These are phyloP conservation scores for Osedax frankpressi DNA, from an alignment of 2,888 invertebrate species.

Conservation along the genomic window DNA sequence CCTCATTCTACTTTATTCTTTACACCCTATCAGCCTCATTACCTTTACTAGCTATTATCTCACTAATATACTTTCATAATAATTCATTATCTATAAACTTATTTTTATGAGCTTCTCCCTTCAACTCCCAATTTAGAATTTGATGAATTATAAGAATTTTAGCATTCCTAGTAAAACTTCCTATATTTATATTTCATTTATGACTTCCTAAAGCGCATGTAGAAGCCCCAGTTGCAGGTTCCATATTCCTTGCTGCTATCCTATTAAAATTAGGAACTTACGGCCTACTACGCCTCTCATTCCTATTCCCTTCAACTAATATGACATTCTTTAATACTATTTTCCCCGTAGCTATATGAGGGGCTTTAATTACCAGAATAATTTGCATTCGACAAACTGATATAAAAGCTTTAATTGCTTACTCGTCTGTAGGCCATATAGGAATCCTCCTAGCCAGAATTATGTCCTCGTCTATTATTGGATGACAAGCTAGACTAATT, in stretches of 20 bases:
- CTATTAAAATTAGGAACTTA: slow-evolving; percentile 63
- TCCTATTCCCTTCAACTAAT: slow-evolving; percentile 33
- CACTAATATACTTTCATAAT: slow-evolving; percentile 13
- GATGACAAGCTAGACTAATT: slow-evolving; percentile 25
- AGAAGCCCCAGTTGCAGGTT: slow-evolving; percentile 60
- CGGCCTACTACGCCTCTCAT: slow-evolving; percentile 54
- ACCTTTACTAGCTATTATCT: slow-evolving; percentile 50
- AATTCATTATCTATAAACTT: neutral
- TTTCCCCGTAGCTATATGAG: slow-evolving; percentile 26
- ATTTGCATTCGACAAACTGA: slow-evolving; percentile 59
- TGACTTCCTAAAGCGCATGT: slow-evolving; percentile 65
- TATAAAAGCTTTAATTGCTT: slow-evolving; percentile 62
- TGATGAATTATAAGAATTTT: slow-evolving; percentile 51
- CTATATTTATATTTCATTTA: slow-evolving; percentile 59
- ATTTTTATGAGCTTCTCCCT: neutral
- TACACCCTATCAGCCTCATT: slow-evolving; percentile 60
- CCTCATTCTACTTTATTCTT: slow-evolving; percentile 58
- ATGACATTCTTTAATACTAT: slow-evolving; percentile 9
- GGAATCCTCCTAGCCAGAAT: slow-evolving; percentile 50
- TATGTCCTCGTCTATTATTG: slow-evolving; percentile 23
- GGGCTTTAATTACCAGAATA: slow-evolving; percentile 50
- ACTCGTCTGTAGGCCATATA: slow-evolving; percentile 63
- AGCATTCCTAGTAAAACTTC: slow-evolving; percentile 61
- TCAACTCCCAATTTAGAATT: neutral
- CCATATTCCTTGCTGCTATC: slow-evolving; percentile 62